Conservation (phyloP, 2,888 invertebrate species). For the Conus canariensis region DNA sequence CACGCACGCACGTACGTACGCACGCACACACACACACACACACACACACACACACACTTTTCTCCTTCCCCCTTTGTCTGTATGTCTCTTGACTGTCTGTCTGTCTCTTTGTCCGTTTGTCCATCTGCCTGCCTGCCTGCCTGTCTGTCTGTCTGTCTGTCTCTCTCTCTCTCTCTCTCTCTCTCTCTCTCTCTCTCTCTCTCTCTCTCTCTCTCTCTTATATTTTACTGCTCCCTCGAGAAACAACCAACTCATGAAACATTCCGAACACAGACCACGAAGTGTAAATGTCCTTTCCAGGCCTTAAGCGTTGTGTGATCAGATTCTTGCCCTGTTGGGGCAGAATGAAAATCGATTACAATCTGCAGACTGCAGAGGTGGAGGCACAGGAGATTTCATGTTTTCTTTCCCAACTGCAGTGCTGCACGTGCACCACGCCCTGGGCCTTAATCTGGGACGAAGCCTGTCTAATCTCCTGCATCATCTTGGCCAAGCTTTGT, state of each 20-base stretch:
- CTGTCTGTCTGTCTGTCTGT: not conserved
- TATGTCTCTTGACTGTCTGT: not conserved
- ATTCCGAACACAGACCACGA: too few relatives aligned
- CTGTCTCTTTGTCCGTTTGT: not conserved
- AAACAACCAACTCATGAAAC: too few relatives aligned
- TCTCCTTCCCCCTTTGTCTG: too few relatives aligned
- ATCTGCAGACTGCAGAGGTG: not conserved
- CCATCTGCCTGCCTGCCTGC: not conserved
- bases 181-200: not conserved
- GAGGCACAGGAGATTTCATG: not conserved
- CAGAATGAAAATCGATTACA: not conserved
- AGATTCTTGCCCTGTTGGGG: not conserved
- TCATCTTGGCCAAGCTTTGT: too few relatives aligned
- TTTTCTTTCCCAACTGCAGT: not conserved
- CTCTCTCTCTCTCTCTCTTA: too few relatives aligned
- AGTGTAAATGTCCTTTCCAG: too few relatives aligned
- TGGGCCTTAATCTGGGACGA: not conserved
- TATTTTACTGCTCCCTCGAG: too few relatives aligned
- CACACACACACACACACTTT: too few relatives aligned
- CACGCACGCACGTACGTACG: too few relatives aligned
- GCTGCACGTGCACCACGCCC: not conserved
- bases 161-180: not conserved
- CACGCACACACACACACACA: too few relatives aligned
- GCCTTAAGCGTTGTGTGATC: not conserved
- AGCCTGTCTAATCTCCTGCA: too few relatives aligned